Evolutionary conservation across 2,797 vertebrate genomes (phyloP).

Genomic region (Amniataba percoides): DNA sequence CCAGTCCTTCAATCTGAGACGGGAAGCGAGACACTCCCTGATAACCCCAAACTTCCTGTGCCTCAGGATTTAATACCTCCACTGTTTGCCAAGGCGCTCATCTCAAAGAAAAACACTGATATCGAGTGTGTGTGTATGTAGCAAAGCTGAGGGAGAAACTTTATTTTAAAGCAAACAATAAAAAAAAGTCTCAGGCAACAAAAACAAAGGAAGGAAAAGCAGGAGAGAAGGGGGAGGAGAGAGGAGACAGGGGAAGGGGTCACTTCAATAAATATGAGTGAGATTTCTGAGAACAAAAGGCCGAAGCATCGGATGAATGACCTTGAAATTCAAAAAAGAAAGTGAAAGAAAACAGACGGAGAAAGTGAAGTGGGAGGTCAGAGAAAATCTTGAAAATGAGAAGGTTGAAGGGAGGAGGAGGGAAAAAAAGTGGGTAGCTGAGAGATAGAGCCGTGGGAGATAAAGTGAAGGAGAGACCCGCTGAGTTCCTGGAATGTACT

Average conservation of each 20-base stretch:
- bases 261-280: conserved; percentile 27
- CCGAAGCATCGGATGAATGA: conserved; percentile 2
- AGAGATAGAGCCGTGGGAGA: conserved; percentile 62
- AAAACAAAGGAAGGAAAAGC: conserved; percentile 59
- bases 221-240: conserved; percentile 15
- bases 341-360: conserved; percentile 39
- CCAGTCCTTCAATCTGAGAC: conserved; percentile 67
- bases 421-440: not conserved
- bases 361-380: conserved; percentile 27
- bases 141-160: conserved; percentile 19
- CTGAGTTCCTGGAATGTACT: conserved; percentile 75
- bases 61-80: conserved; percentile 68
- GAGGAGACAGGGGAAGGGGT: not conserved
- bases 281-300: conserved; percentile 26
- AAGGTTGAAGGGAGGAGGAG: not conserved
- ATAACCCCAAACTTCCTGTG: conserved; percentile 77
- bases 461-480: conserved; percentile 61
- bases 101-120: conserved; percentile 64
- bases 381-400: conserved; percentile 19
- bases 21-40: conserved; percentile 79
- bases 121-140: conserved; percentile 4
- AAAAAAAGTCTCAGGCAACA: conserved; percentile 32
- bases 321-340: conserved; percentile 37
- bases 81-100: conserved; percentile 63
- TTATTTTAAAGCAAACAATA: conserved; percentile 50